A percentile compares a stretch with the other conserved stretches of the same genome.
These are phyloP conservation scores for Sminthopsis crassicaudata DNA, from an alignment of 2,113 vertebrate genomes.

Conservation along the genomic window DNA sequence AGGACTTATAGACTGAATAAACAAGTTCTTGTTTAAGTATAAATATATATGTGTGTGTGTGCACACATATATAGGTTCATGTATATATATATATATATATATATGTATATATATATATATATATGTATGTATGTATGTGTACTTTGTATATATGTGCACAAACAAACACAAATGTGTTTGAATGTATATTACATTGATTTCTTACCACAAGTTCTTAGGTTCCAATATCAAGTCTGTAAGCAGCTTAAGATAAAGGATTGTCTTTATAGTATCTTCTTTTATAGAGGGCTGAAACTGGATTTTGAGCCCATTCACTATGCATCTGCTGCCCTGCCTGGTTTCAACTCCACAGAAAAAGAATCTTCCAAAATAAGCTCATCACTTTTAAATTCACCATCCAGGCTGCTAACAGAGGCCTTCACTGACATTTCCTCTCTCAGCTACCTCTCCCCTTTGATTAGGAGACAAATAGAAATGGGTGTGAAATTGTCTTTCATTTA, in stretches of 20 bases:
- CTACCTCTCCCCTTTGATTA: background rate
- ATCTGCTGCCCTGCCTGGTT: background rate
- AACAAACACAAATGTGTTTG: background rate
- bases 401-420: background rate
- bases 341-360: background rate
- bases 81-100: background rate
- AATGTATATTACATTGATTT: background rate
- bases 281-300: background rate
- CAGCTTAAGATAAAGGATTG: background rate
- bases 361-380: background rate
- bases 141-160: background rate
- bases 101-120: background rate
- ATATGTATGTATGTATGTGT: too few species aligned
- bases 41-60: background rate
- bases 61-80: too few species aligned
- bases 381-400: background rate
- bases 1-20: background rate
- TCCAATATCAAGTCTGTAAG: background rate
- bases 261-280: background rate
- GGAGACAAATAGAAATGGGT: too few species aligned
- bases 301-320: background rate
- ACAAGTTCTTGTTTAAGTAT: background rate
- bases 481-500: background rate
- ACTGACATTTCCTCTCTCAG: background rate
- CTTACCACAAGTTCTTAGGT: background rate